A percentile compares a stretch with the other conserved stretches of the same genome.
Evolutionary conservation across 2,113 vertebrate species (phyloP).

Genomic region (Pogonocichla stellata): DNA sequence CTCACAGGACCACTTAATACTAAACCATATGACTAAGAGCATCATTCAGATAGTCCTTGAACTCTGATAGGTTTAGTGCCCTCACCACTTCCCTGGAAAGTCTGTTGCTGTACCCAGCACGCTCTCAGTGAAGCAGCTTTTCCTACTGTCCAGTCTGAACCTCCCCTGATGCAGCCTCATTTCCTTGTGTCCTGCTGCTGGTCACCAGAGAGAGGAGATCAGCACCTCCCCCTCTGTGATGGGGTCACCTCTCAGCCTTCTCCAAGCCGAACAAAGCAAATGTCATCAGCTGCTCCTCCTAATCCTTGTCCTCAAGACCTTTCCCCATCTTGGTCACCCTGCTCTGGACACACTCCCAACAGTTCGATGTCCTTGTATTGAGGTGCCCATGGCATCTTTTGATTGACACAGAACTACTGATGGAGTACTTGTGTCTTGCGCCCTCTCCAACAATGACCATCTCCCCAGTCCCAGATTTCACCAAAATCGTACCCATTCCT

Average conservation of each 20-base stretch:
- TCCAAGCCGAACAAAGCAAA: not conserved
- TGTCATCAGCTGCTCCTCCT: not conserved
- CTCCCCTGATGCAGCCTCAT: not conserved
- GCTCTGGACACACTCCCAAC: not conserved
- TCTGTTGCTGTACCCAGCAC: not conserved
- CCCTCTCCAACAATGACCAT: not conserved
- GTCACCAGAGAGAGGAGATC: not conserved
- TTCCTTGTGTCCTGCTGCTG: not conserved
- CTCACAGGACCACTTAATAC: not conserved
- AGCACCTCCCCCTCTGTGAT: not conserved
- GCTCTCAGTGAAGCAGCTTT: not conserved
- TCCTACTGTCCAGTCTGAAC: not conserved
- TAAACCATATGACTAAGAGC: not conserved
- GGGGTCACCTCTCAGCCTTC: not conserved
- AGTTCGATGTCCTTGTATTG: rapidly evolving
- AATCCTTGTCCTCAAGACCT: not conserved
- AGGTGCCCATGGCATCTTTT: not conserved
- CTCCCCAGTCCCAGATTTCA: not conserved
- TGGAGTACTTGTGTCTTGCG: rapidly evolving
- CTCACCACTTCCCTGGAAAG: not conserved
- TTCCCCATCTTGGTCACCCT: not conserved
- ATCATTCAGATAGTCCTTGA: not conserved
- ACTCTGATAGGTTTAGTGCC: not conserved
- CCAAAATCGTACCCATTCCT: not conserved
- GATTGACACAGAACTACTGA: not conserved